These are phyloP conservation scores for Macroramphosus scolopax DNA, from an alignment of 2,797 vertebrate species.

Conservation along the genomic window DNA sequence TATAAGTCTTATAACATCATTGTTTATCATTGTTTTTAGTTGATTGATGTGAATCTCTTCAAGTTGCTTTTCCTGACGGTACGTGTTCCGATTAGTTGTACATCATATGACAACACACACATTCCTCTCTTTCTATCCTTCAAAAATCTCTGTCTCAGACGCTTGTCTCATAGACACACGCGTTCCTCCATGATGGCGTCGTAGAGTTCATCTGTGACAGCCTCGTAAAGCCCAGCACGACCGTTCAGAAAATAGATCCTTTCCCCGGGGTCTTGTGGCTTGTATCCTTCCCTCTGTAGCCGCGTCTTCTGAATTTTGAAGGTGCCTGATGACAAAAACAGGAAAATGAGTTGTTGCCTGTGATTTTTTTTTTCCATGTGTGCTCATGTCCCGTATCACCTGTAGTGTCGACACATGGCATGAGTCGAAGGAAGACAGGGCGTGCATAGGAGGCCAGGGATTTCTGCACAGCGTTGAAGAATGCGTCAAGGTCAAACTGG, in stretches of 20 bases:
- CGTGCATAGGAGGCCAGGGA: constrained; percentile 87
- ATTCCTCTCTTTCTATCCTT: no score
- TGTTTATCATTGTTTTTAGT: no score
- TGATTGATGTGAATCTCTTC: no score
- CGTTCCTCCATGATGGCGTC: constrained; percentile 73
- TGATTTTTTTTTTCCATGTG: no score
- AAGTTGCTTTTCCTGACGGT: no score
- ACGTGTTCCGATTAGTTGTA: no score
- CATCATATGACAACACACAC: no score
- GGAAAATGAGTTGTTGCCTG: background rate
- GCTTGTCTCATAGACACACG: constrained; percentile 75
- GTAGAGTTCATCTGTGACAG: constrained; percentile 74
- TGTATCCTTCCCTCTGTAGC: constrained; percentile 81
- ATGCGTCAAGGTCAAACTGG: constrained; percentile 84
- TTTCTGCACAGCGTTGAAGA: constrained; percentile 86
- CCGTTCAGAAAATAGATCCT: constrained; percentile 83
- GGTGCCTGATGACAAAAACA: constrained; percentile 74
- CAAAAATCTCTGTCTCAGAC: no score
- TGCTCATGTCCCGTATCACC: no score
- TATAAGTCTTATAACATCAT: no score
- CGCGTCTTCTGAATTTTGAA: constrained; percentile 90
- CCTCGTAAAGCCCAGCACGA: constrained; percentile 76
- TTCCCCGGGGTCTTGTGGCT: constrained; percentile 75
- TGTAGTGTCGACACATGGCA: constrained; percentile 90
- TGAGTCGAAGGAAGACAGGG: constrained; percentile 90